Percentiles rank a stretch among this genome's conserved stretches.
phyloP scores from a whole-genome alignment of 2,888 invertebrate species.

The Gymnoscelis rufifasciata region DNA sequence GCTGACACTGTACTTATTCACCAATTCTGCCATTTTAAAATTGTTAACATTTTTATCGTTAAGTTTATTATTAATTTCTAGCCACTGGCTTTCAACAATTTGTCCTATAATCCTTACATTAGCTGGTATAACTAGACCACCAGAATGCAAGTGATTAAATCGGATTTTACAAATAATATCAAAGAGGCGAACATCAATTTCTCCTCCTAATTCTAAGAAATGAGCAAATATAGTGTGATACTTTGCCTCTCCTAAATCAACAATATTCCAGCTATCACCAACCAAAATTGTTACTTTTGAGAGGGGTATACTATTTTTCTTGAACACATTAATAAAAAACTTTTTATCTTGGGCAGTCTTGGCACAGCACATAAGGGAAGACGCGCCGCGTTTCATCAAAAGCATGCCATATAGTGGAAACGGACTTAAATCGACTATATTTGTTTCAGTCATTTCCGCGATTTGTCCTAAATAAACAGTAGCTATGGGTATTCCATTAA shows the following conservation, averaged over 20 bases:
- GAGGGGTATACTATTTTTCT: constrained; percentile 56
- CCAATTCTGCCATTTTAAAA: constrained; percentile 73
- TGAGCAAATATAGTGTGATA: constrained; percentile 78
- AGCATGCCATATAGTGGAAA: constrained; percentile 82
- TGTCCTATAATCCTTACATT: constrained; percentile 74
- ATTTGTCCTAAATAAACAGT: constrained; percentile 61
- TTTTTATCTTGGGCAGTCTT: constrained; percentile 51
- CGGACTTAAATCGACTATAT: constrained; percentile 79
- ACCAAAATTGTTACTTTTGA: constrained; percentile 56
- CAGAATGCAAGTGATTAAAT: constrained; percentile 52
- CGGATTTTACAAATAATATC: constrained; percentile 46
- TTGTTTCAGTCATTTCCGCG: constrained; percentile 46
- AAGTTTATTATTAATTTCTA: constrained; percentile 78
- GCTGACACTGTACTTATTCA: constrained; percentile 80
- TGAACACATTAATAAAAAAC: constrained; percentile 64
- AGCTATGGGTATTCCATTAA: constrained; percentile 51
- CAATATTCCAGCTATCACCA: constrained; percentile 48
- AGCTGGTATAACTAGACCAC: constrained; percentile 75
- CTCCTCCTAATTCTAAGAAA: constrained; percentile 78
- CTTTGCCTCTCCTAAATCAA: constrained; percentile 44
- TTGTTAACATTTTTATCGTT: constrained; percentile 75
- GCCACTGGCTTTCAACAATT: constrained; percentile 80
- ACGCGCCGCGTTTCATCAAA: constrained; percentile 71
- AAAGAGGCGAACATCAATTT: constrained; percentile 63
- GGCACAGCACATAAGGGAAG: constrained; percentile 65